These are phyloP conservation scores for Ornithorhynchus anatinus DNA, from an alignment of 2,113 vertebrate genomes.

Conservation along the genomic window DNA sequence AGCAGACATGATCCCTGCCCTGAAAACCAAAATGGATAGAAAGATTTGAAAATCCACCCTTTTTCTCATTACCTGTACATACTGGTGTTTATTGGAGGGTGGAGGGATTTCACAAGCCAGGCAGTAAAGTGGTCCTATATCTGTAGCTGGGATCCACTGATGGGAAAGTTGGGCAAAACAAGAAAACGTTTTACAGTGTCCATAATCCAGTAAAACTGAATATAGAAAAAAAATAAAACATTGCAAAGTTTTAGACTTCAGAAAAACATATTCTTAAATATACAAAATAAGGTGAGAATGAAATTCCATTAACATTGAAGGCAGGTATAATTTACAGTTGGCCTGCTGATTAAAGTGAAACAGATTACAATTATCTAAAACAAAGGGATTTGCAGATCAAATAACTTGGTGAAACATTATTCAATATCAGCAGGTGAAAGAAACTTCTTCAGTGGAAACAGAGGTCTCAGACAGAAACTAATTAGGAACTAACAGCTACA, in stretches of 20 bases:
- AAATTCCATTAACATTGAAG: slow-evolving; percentile 1
- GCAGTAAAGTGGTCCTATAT: no score
- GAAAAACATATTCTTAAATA: neutral
- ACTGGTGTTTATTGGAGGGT: no score
- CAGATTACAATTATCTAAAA: neutral
- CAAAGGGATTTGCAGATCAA: neutral
- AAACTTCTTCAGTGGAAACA: neutral
- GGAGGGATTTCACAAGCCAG: no score
- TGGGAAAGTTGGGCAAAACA: neutral
- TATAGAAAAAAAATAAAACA: neutral
- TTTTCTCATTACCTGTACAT: no score
- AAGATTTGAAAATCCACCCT: no score
- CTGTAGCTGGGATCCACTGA: no score
- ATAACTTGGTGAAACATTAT: neutral
- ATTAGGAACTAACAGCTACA: neutral
- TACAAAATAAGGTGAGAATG: neutral
- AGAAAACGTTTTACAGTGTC: neutral
- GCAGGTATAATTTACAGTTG: neutral
- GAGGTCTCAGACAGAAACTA: neutral
- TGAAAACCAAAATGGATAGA: no score
- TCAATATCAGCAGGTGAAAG: neutral
- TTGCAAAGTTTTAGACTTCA: neutral
- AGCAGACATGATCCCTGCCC: no score
- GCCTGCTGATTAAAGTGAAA: neutral
- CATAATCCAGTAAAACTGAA: neutral